A percentile compares a stretch with the other conserved stretches of the same genome.
Evolutionary conservation across 2,113 vertebrate species (phyloP).

Genomic region (Sarotherodon lohbergeri): DNA sequence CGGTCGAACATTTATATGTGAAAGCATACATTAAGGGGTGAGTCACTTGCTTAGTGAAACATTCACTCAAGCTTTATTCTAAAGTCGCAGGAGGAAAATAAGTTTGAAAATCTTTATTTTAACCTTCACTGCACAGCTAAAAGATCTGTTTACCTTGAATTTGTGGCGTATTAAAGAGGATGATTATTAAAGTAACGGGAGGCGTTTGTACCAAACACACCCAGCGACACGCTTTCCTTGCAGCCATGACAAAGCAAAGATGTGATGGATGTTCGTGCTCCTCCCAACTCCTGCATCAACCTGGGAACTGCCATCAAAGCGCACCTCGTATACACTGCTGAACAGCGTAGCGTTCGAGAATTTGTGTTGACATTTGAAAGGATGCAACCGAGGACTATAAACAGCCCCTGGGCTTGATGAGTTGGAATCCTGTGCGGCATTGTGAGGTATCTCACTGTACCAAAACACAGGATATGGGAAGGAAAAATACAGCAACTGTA

Average conservation of each 20-base stretch:
- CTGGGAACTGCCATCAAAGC: not conserved
- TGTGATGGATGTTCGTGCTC: not conserved
- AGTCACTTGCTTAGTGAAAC: not conserved
- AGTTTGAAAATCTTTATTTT: not conserved
- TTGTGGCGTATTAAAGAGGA: not conserved
- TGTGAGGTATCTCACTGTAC: constrained; percentile 22
- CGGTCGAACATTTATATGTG: constrained; percentile 25
- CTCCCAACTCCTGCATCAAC: not conserved
- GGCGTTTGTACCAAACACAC: not conserved
- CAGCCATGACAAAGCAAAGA: constrained; percentile 24
- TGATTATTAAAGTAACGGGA: not conserved
- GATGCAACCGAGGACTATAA: constrained; percentile 5
- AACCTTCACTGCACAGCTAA: not conserved
- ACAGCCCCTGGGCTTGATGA: constrained; percentile 25
- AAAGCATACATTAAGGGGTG: constrained; percentile 11
- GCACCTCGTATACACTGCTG: not conserved
- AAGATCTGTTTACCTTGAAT: constrained; percentile 2
- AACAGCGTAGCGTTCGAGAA: not conserved
- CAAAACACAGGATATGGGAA: not conserved
- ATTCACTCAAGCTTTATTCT: not conserved
- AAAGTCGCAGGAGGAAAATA: not conserved
- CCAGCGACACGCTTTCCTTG: not conserved
- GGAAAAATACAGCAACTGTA: constrained; percentile 48
- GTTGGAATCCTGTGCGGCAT: constrained; percentile 15
- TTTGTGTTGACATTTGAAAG: constrained; percentile 25